Base-by-base conservation (phyloP, 2,888 invertebrate species). In the Parapristionchus giblindavisi region DNA sequence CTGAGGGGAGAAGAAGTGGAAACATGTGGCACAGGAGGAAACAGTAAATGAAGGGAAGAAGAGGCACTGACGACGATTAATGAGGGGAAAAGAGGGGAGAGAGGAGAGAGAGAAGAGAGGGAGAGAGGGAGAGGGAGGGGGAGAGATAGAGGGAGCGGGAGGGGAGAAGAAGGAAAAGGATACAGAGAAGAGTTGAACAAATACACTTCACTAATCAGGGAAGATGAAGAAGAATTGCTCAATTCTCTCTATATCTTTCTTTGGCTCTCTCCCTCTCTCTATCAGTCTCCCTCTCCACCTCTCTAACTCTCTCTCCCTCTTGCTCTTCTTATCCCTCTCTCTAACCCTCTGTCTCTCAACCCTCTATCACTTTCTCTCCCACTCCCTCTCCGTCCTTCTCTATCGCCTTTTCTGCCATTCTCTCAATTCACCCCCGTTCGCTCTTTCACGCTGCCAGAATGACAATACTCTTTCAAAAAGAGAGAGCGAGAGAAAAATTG, bases 311-410 rank as follows among this genome's bases (percentile, higher is more conserved):
- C n/a, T n/a, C n/a, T n/a, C n/a, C n/a, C 29, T 11, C 56, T 32
- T 29, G 32, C 56, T 56, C 56, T 32, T 32, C 56, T 32, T 56
- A 27, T 17, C 32, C 56, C 56, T 17, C 32, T 29, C 54, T n/a
- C n/a, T n/a, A n/a, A 27, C 14, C 21, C 56, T 21, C 56, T 32
- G 17, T 56, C 29, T 32, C 29, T n/a, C n/a, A n/a, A n/a, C n/a
- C n/a, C n/a, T n/a, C n/a, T n/a, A n/a, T n/a, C 29, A 14, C 56
- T 32, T 29, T 32, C 56, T 56, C 56, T 32, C 56, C 56, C 56
- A 32, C 56, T 17, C 32, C 56, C 56, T 17, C 32, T 29, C 54
- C n/a, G n/a, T n/a, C n/a, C 56, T 27, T 29, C 56, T 21, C 56
- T 32, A 29, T 56, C 29, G 32, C 29, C 5, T 21, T 51, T 21